Percentiles rank a stretch among this genome's conserved stretches.
phyloP scores from a whole-genome alignment of 2,888 invertebrate species.

The Pegoplata infirma region DNA sequence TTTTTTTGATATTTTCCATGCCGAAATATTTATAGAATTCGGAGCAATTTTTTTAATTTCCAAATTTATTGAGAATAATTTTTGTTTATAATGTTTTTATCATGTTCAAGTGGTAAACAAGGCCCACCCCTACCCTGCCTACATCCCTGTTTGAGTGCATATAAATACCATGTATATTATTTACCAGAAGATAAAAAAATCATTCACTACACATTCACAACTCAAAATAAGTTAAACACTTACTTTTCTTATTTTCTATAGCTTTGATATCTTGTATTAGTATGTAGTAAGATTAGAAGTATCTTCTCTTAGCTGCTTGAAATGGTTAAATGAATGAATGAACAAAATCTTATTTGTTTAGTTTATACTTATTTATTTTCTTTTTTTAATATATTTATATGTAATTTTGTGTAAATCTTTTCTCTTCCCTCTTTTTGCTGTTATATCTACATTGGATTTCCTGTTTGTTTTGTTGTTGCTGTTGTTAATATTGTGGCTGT shows the following conservation, averaged over 20 bases:
- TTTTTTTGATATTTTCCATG: too few relatives aligned
- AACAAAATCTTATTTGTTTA: constrained; percentile 4
- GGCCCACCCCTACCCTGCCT: too few relatives aligned
- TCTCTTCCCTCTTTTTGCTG: constrained; percentile 8
- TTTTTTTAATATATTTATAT: constrained; percentile 21
- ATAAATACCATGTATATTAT: not conserved
- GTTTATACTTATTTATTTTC: too few relatives aligned
- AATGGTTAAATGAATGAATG: constrained; percentile 16
- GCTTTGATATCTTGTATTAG: too few relatives aligned
- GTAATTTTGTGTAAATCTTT: not conserved
- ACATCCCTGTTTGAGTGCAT: too few relatives aligned
- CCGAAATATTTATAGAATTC: too few relatives aligned
- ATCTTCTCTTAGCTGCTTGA: not conserved
- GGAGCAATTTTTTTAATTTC: too few relatives aligned
- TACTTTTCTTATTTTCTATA: not conserved
- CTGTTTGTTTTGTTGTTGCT: constrained; percentile 4
- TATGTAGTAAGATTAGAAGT: constrained; percentile 13
- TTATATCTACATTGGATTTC: constrained; percentile 2
- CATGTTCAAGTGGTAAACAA: too few relatives aligned
- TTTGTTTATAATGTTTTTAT: too few relatives aligned
- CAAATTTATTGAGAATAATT: too few relatives aligned
- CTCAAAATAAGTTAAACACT: constrained; percentile 17
- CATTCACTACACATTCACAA: constrained; percentile 31
- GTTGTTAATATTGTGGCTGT: not conserved
- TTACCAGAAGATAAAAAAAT: constrained; percentile 7